Base-by-base conservation (phyloP, 2,888 invertebrate species). In the Brachycybe producta region DNA sequence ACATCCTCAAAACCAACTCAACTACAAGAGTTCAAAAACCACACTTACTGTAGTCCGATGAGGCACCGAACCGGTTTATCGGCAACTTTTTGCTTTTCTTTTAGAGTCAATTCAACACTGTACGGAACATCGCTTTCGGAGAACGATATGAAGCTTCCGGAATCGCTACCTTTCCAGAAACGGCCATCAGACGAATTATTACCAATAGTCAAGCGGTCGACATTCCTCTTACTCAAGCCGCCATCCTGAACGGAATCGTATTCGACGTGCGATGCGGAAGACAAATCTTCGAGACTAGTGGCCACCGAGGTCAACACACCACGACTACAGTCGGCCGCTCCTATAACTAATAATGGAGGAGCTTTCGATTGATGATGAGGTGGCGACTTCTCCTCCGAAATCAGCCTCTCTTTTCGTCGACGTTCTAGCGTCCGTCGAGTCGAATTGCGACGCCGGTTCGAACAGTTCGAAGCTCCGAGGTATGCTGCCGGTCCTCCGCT, bases 71-170 rank as follows among this genome's bases (percentile, higher is more conserved):
- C 67, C 1, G 73, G 69, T 52, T 66, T 65, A 57, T 72, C 72
- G 2, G 70, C 65, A 28, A 73, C 67, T 61, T 73, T 73, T 53
- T 70, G 63, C 58, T 69, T 71, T 59, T 70, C 69, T 52, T 66
- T 64, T 15, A 73, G 59, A 5, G 58, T 58, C 44, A 73, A 59
- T 49, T 65, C 62, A 41, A 61, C 61, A 36, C 59, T 59, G 53
- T 64, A 67, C 19, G 61, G 62, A 13, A 59, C 56, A 34, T 65
- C 64, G 8, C 54, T 53, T 26, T 58, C 58, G 26, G 55, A 49
- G 32, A 59, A 49, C 2, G 61, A 61, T 21, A 61, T 42, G 23
- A 54, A 58, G 21, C 59, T 59, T 2, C 57, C 57, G 38, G 60
- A 58, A 28, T 61, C 61, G 48, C 58, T 58, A n/a, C 52, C 52